phyloP scores from a whole-genome alignment of 2,113 vertebrate genomes.

The Festucalex cinctus region DNA sequence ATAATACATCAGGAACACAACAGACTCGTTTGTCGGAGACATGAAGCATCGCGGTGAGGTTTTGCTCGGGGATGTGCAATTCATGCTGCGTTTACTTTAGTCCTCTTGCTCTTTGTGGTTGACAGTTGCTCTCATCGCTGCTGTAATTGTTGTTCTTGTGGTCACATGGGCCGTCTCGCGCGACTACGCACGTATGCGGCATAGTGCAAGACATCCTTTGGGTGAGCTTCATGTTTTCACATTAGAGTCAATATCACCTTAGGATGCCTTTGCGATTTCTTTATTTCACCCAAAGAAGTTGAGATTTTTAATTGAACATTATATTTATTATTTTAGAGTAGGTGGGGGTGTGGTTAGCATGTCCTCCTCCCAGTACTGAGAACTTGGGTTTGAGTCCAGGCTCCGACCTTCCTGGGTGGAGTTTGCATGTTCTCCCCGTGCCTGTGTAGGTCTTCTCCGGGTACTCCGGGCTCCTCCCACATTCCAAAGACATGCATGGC shows the following conservation, averaged over 20 bases:
- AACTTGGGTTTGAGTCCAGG: too few relatives aligned
- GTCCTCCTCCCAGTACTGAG: too few relatives aligned
- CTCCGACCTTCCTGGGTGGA: too few relatives aligned
- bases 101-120: slow-evolving; percentile 3
- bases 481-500: too few relatives aligned
- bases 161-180: slow-evolving; percentile 32
- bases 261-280: neutral
- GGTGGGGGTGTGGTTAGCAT: too few relatives aligned
- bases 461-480: too few relatives aligned
- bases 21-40: slow-evolving; percentile 4
- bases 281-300: neutral
- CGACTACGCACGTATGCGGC: slow-evolving; percentile 1
- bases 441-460: too few relatives aligned
- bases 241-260: neutral
- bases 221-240: slow-evolving; percentile 31
- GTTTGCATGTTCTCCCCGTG: too few relatives aligned
- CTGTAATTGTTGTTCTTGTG: slow-evolving; percentile 27
- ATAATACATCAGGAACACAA: slow-evolving; percentile 2
- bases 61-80: neutral
- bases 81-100: neutral
- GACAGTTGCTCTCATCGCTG: slow-evolving; percentile 25
- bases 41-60: slow-evolving; percentile 57
- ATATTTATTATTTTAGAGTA: neutral
- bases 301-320: neutral
- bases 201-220: slow-evolving; percentile 4